Evolutionary conservation across 2,797 vertebrate genomes (phyloP), one percentile per base, ranked within the genome.

Genomic region (Eutrigla gurnardus): DNA sequence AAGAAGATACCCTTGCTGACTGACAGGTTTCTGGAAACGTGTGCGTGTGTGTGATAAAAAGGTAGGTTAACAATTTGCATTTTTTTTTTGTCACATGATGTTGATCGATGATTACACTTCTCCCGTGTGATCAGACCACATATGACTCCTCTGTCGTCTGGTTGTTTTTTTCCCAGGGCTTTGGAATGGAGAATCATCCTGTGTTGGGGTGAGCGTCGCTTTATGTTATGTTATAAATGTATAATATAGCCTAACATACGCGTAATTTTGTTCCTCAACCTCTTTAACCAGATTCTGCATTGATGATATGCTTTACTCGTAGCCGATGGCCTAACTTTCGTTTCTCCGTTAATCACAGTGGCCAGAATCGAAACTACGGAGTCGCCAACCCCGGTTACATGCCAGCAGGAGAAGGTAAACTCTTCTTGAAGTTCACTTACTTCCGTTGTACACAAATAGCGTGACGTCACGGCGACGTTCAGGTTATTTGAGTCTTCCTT

Each of bases 311-410:
- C 25, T 25, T 25, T 25, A 25, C 25, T 25, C 25, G 25, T 25
- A 6, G 0, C 1, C 10, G 1, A 8, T 32, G 4, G 0, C 6
- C 1, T 83, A 65, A 88, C 58, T 78, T 86, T 82, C 54, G 78
- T 84, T 88, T 84, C 55, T 37, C 62, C 53, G n/a, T 84, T 80
- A 80, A 7, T 78, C 49, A 0, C 73, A 94, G 93, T 17, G 17
- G 42, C 2, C 81, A 78, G 3, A 11, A n/a, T 46, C 59, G 18
- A 14, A 49, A 13, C 5, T 92, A 92, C 4, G 94, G 94, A 2
- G 1, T 83, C 0, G 58, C 71, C 5, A 93, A 91, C 18, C 88
- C 89, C 0, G 92, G 82, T 0, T 94, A 87, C 46, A 0, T 42
- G 0, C 77, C 78, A 7, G 11, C 84, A 18, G 80, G 86, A n/a